phyloP scores from a whole-genome alignment of 2,888 invertebrate genomes.

The Syrista parreyssii region DNA sequence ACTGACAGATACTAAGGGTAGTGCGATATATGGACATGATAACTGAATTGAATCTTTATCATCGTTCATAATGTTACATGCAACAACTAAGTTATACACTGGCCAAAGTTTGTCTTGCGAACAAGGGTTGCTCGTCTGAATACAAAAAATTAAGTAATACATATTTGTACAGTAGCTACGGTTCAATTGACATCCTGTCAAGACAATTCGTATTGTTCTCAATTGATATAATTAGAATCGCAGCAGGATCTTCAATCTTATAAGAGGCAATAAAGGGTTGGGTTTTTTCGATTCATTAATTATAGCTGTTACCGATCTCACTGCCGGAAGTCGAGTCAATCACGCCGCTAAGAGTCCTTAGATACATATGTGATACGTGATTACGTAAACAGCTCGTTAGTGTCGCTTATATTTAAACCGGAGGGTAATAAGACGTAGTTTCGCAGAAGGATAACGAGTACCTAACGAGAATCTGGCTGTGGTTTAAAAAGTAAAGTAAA shows the following conservation, averaged over 20 bases:
- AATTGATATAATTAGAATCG: not conserved
- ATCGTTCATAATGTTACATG: conserved; percentile 56
- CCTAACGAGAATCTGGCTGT: not conserved
- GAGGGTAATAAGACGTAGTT: not conserved
- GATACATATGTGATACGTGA: not conserved
- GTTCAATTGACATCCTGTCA: not conserved
- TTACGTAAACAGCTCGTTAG: not conserved
- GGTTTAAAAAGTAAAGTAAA: not conserved
- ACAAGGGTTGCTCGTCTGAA: conserved; percentile 6
- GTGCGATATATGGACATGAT: conserved; percentile 11
- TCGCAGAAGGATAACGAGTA: not conserved
- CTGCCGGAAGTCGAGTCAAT: not conserved
- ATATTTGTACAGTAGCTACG: not conserved
- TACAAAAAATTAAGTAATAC: conserved; percentile 4
- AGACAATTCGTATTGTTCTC: not conserved
- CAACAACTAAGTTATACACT: conserved; percentile 58
- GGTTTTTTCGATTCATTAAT: not conserved
- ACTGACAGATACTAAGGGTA: conserved; percentile 22
- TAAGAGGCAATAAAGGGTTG: not conserved
- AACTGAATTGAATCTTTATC: not conserved
- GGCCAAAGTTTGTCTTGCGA: conserved; percentile 22
- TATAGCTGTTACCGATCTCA: not conserved
- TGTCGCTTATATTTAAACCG: not conserved
- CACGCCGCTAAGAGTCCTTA: not conserved
- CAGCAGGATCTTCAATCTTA: not conserved